These are phyloP conservation scores for Trachemys scripta DNA, from an alignment of 2,113 vertebrate species.

Conservation along the genomic window DNA sequence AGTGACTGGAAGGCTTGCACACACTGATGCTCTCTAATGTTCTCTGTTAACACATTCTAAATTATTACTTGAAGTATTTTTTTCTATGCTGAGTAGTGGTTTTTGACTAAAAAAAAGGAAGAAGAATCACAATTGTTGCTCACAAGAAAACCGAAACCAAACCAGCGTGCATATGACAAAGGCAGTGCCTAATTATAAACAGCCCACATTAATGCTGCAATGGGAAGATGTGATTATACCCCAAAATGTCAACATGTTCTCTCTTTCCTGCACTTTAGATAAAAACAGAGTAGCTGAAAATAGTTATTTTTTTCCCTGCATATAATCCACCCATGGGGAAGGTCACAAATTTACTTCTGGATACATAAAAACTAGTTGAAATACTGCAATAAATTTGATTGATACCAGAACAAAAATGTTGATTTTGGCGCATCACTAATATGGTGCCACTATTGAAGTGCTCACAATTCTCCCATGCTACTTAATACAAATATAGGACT, in stretches of 20 bases:
- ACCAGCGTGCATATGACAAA: background rate
- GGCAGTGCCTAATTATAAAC: background rate
- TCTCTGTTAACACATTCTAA: background rate
- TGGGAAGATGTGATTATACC: background rate
- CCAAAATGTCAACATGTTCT: background rate
- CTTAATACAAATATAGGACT: background rate
- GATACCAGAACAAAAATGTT: background rate
- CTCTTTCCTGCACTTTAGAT: background rate
- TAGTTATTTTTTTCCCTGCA: background rate
- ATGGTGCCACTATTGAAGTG: fast-evolving
- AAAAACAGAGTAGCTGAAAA: background rate
- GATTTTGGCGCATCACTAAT: constrained; percentile 25
- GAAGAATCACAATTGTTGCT: background rate
- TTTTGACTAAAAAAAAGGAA: background rate
- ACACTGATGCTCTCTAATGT: background rate
- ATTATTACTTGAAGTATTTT: background rate
- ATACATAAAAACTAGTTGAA: background rate
- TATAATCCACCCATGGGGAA: background rate
- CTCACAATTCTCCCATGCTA: background rate
- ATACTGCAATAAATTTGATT: background rate
- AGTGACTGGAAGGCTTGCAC: background rate
- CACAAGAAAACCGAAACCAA: background rate
- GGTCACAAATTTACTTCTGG: background rate
- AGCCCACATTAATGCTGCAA: background rate
- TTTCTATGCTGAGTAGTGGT: background rate